Evolutionary conservation across 2,113 vertebrate genomes (phyloP), one percentile per base, ranked within the genome.

Genomic region (Anhinga rufa): DNA sequence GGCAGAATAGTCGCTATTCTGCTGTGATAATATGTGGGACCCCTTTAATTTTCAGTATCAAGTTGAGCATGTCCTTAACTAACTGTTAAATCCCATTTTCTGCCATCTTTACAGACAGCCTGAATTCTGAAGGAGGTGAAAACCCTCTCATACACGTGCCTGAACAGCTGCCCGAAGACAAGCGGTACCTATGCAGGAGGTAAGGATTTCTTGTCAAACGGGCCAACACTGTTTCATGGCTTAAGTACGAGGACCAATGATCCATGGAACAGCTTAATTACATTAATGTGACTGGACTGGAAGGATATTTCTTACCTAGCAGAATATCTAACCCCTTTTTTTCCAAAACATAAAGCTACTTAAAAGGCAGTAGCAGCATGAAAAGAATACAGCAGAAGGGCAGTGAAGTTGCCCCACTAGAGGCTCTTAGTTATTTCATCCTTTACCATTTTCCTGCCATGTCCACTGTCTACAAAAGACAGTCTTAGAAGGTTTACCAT

Each of bases 71-170:
- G 7, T 25, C 49, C 16, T 49, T 61, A 54, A 61, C 20, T 32
- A 74, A 49, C 38, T 36, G 34, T 36, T 52, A 78, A 83, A 81
- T 52, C 9, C 11, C 15, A 14, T 18, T n/a, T 70, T 72, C 51
- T 61, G 58, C 48, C 61, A 55, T 54, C 48, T 57, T 57, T 31
- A 58, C 4, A 16, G 18, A 31, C 13, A 36, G 24, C 7, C 46
- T 65, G 55, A 70, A 86, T n/a, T 71, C 40, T 55, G 70, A 60
- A 55, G n/a, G 36, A 79, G 81, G 29, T 32, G 7, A 79, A 49
- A 57, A 34, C 28, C 28, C 46, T 32, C 62, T 75, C 22, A 17
- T 12, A 17, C 0, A 0, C 17, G 17, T 17, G 32, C 40, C 64
- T 55, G 62, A 57, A 11, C 5, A 3, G 28, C 44, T 82, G 24